Base-by-base conservation (phyloP, 2,888 invertebrate genomes). In the Mythimna ferrago region DNA sequence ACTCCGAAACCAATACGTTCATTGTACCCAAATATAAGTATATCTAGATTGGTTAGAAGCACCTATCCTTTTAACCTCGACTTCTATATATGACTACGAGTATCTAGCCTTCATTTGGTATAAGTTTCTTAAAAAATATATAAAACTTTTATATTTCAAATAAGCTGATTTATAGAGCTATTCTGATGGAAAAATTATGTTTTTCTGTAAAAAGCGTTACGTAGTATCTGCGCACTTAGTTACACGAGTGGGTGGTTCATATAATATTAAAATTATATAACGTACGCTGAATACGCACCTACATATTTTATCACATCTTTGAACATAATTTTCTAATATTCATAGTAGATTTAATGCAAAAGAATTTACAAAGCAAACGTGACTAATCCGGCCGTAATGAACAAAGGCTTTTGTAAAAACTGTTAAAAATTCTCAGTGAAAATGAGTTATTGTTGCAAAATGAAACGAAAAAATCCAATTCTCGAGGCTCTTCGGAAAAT, bases 401-500 rank as follows among this genome's bases (percentile, higher is more conserved):
- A 71, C 44, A 71, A 62, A 70, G 41, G n/a, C 60, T 38, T 70
- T 67, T 53, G 66, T 70, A 62, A 66, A 32, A 61, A 65, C 57
- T 72, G 41, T 64, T 76, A 54, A 70, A 69, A 65, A 72, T 61
- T 81, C 73, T 61, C 57, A 67, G 58, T 66, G 58, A 65, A 79
- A 76, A 73, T 71, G 60, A 80, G 66, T 71, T 64, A 71, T 73
- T 73, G 64, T 80, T 70, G 65, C 61, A 66, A 70, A 80, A 76
- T 73, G 62, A 75, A 71, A 82, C 66, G 77, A 68, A 80, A 69
- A 74, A 63, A 69, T 76, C 76, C 51, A 76, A 75, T 77, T 80
- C 67, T 71, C 41, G 10, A 38, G 78, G 83, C 86, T 86, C 85
- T 81, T 82, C 81, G 83, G 86, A 88, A 89, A 91, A 90, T 84